Evolutionary conservation across 2,113 vertebrate genomes (phyloP).

Genomic region (Ursus arctos): DNA sequence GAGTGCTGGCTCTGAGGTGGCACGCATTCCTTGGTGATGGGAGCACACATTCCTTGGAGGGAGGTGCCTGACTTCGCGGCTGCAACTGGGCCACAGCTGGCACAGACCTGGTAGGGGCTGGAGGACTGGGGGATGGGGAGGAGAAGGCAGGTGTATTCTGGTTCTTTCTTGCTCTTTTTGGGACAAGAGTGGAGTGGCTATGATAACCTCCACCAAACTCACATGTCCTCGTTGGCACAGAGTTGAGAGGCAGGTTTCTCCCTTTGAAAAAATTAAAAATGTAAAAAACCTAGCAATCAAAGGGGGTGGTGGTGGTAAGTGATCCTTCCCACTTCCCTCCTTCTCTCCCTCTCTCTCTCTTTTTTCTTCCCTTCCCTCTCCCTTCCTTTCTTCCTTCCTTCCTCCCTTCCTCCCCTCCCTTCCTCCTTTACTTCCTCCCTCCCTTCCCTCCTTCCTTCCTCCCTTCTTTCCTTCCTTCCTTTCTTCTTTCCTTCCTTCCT

Average conservation of each 20-base stretch:
- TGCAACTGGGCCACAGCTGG: background rate
- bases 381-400: too few relatives aligned
- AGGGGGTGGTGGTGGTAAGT: background rate
- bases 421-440: too few relatives aligned
- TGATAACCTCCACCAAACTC: background rate
- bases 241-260: background rate
- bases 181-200: background rate
- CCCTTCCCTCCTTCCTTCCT: too few relatives aligned
- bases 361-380: background rate
- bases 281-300: background rate
- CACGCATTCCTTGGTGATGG: fast-evolving
- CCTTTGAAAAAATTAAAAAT: background rate
- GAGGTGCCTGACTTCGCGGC: fast-evolving
- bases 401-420: too few relatives aligned
- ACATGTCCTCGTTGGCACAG: background rate
- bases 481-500: background rate
- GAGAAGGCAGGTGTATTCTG: background rate
- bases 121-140: background rate
- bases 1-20: background rate
- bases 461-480: fast-evolving
- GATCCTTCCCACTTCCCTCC: background rate
- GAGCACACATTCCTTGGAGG: background rate
- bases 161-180: background rate
- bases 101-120: background rate
- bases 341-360: fast-evolving